Conservation (phyloP, 2,797 vertebrate genomes). For the Limnodromus scolopaceus region DNA sequence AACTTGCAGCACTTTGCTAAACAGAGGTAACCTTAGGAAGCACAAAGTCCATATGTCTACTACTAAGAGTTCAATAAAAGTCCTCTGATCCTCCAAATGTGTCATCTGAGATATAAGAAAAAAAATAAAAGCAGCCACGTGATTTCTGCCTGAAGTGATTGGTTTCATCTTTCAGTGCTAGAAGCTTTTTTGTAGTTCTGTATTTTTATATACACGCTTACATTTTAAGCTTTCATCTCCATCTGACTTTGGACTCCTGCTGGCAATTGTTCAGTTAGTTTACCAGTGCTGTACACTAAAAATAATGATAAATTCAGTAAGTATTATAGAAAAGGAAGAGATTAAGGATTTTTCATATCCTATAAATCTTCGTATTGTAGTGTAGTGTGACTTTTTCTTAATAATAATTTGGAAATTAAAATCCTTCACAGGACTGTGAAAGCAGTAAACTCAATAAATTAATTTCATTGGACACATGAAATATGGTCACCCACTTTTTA, state of each 20-base stretch:
- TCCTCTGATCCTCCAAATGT: not conserved
- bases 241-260: not conserved
- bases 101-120: not conserved
- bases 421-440: not conserved
- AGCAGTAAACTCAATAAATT: not conserved
- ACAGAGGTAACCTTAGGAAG: not conserved
- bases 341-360: not conserved
- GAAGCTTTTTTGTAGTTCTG: not conserved
- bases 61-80: not conserved
- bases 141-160: not conserved
- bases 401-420: not conserved
- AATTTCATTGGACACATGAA: not conserved
- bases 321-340: not conserved
- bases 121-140: not conserved
- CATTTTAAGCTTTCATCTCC: not conserved
- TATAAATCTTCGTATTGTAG: not conserved
- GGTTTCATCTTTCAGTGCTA: not conserved
- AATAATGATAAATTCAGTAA: not conserved
- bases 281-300: not conserved
- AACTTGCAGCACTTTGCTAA: not conserved
- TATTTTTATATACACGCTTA: not conserved
- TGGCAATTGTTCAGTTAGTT: not conserved
- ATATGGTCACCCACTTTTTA: not conserved
- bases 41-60: rapidly evolving
- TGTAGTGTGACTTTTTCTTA: not conserved